These are phyloP conservation scores for Syngnathus floridae DNA, from an alignment of 2,113 vertebrate genomes.

Conservation along the genomic window DNA sequence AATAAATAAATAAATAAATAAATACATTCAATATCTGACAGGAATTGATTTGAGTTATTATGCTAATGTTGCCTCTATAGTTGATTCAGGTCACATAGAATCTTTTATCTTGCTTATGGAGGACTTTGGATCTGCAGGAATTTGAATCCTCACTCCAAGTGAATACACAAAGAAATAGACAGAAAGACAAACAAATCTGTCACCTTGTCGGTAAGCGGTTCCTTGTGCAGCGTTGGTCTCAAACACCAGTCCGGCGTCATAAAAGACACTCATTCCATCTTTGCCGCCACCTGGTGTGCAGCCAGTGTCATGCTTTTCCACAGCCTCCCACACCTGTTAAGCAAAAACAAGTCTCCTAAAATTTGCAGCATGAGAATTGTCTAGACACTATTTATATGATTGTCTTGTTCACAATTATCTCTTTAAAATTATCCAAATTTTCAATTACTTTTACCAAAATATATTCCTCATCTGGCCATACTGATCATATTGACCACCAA, in stretches of 20 bases:
- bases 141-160: too few relatives aligned
- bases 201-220: conserved; percentile 65
- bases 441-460: not conserved
- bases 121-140: too few relatives aligned
- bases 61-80: too few relatives aligned
- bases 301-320: conserved; percentile 71
- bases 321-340: conserved; percentile 71
- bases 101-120: too few relatives aligned
- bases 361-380: not conserved
- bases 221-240: conserved; percentile 38
- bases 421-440: not conserved
- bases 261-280: conserved; percentile 65
- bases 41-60: too few relatives aligned
- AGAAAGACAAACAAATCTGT: conserved; percentile 1
- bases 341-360: not conserved
- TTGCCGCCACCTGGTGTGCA: conserved; percentile 75
- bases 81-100: too few relatives aligned
- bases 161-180: not conserved
- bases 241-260: conserved; percentile 70
- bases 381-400: not conserved
- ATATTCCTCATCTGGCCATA: not conserved
- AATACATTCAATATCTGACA: too few relatives aligned
- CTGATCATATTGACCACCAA: not conserved
- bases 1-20: too few relatives aligned
- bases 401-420: not conserved